These are phyloP conservation scores for Echeneis naucrates DNA, from an alignment of 2,797 vertebrate genomes.

Conservation along the genomic window DNA sequence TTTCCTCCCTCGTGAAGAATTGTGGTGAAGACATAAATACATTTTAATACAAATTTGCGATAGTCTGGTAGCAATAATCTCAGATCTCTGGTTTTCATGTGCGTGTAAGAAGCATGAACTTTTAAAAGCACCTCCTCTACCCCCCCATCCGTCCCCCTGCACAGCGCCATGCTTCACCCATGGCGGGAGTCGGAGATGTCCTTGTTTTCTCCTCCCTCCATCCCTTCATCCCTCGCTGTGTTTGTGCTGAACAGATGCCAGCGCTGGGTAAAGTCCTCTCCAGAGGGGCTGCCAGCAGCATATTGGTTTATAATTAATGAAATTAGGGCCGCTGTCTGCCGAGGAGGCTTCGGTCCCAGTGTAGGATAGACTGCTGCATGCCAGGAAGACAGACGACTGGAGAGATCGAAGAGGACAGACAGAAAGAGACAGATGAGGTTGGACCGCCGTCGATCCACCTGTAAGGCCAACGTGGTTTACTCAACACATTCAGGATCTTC, in stretches of 20 bases:
- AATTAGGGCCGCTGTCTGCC: constrained; percentile 78
- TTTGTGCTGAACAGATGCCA: constrained; percentile 77
- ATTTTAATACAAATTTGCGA: background rate
- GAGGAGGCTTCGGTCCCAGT: constrained; percentile 66
- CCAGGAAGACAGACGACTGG: constrained; percentile 68
- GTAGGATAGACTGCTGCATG: constrained; percentile 60
- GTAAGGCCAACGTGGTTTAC: constrained; percentile 7
- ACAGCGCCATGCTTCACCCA: constrained; percentile 77
- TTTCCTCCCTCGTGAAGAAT: background rate
- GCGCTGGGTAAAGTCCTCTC: constrained; percentile 73
- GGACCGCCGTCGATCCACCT: constrained; percentile 18
- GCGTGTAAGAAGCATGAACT: constrained; percentile 9
- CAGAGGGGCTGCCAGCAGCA: constrained; percentile 75
- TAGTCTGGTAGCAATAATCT: background rate
- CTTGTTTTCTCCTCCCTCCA: constrained; percentile 80
- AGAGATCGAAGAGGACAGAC: constrained; percentile 56
- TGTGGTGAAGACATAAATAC: background rate
- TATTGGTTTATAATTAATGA: constrained; percentile 83
- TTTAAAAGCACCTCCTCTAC: constrained; percentile 10
- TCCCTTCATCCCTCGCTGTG: constrained; percentile 67
- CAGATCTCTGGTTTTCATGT: background rate
- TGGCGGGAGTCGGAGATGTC: constrained; percentile 89
- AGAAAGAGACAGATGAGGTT: constrained; percentile 26
- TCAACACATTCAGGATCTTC: constrained; percentile 1
- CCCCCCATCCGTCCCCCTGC: constrained; percentile 11